phyloP scores from a whole-genome alignment of 2,888 invertebrate species.

The Lumbricus terrestris region DNA sequence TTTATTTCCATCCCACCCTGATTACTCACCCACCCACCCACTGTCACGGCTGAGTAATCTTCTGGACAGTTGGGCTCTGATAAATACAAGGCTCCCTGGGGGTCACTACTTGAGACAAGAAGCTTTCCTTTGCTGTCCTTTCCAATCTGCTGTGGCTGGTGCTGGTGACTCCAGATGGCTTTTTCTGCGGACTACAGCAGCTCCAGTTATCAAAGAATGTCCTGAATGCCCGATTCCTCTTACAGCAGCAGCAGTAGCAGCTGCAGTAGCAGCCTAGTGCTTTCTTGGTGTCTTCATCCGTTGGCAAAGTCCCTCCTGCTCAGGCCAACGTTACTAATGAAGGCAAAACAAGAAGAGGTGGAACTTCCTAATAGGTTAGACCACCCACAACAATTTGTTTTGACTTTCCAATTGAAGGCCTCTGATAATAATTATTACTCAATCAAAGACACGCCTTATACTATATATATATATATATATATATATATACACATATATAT shows the following conservation, averaged over 20 bases:
- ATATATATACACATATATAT: neutral
- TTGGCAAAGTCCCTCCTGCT: too few species aligned
- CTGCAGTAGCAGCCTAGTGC: neutral
- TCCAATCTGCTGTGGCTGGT: neutral
- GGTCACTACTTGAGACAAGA: neutral
- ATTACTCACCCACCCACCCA: neutral
- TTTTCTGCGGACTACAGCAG: neutral
- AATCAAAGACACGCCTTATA: too few species aligned
- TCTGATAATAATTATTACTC: neutral
- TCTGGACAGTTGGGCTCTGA: neutral
- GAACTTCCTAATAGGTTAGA: neutral
- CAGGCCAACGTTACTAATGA: neutral
- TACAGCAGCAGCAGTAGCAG: neutral
- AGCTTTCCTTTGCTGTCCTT: neutral
- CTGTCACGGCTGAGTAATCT: neutral
- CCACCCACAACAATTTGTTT: constrained; percentile 3
- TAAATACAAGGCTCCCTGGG: neutral
- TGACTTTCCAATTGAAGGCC: neutral
- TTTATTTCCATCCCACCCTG: neutral
- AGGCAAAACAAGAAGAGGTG: neutral
- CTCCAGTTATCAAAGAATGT: neutral
- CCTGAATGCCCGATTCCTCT: neutral
- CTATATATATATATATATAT: constrained; percentile 27
- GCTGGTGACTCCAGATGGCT: neutral
- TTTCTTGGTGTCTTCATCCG: neutral